Evolutionary conservation across 2,888 invertebrate species (phyloP).

Genomic region (Xylota sylvarum): DNA sequence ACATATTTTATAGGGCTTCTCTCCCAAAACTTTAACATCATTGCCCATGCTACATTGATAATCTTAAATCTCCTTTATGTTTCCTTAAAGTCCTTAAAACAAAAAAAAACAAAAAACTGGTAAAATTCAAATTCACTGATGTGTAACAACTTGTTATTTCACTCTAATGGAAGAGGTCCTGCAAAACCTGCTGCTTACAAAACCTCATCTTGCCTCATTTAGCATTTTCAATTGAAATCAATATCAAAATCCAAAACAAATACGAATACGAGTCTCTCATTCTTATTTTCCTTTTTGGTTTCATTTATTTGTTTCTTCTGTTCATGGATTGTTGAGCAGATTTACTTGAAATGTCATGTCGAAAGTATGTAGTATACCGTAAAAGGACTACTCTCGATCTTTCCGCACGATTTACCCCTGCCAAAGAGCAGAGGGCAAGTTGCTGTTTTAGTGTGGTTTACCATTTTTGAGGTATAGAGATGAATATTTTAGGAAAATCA

Average conservation of each 20-base stretch:
- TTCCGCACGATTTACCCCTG: conserved; percentile 3
- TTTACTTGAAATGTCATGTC: not conserved
- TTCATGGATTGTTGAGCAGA: not conserved
- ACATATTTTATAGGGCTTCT: too few species aligned
- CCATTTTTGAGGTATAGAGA: not conserved
- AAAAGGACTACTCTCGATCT: not conserved
- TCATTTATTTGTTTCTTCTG: not conserved
- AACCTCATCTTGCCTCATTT: conserved; percentile 8
- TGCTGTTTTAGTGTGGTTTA: not conserved
- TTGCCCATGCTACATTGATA: too few species aligned
- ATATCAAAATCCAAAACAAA: not conserved
- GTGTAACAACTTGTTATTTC: conserved; percentile 2
- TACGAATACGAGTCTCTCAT: too few species aligned
- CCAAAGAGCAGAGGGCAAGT: not conserved
- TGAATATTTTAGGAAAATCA: conserved; percentile 4
- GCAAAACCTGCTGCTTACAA: conserved; percentile 3
- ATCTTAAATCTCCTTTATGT: too few species aligned
- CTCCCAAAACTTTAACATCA: too few species aligned
- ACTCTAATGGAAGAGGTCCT: not conserved
- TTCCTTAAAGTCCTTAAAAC: too few species aligned
- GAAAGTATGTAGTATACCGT: too few species aligned
- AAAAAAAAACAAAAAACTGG: too few species aligned
- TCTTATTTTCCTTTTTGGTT: conserved; percentile 3
- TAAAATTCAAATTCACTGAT: not conserved
- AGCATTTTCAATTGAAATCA: conserved; percentile 6